A percentile compares a stretch with the other conserved stretches of the same genome.
These are phyloP conservation scores for Campaea margaritaria DNA, from an alignment of 2,888 invertebrate genomes.

Conservation along the genomic window DNA sequence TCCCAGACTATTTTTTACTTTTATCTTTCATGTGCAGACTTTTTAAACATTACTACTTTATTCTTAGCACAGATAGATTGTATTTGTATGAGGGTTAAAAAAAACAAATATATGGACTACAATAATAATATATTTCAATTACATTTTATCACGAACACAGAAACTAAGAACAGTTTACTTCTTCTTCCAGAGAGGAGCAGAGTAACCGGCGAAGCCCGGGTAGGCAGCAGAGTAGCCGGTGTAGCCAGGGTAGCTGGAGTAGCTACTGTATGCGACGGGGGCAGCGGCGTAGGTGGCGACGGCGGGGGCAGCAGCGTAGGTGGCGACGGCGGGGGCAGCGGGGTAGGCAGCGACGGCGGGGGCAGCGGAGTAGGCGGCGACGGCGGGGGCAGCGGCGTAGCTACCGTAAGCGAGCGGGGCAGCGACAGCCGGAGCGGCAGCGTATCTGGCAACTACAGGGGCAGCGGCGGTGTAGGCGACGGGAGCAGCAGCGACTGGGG, in stretches of 20 bases:
- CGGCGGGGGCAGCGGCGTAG: no score
- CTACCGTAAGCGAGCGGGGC: no score
- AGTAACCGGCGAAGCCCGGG: slow-evolving; percentile 20
- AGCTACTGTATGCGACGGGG: slow-evolving; percentile 14
- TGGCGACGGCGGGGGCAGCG: slow-evolving; percentile 19
- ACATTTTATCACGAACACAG: slow-evolving; percentile 4
- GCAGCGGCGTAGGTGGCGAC: slow-evolving; percentile 14
- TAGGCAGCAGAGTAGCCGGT: slow-evolving; percentile 18
- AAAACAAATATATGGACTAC: slow-evolving; percentile 5
- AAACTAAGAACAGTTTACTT: slow-evolving; percentile 15
- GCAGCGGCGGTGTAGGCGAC: slow-evolving; percentile 13
- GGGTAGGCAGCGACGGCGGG: slow-evolving; percentile 12
- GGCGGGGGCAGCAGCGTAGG: no score
- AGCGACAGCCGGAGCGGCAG: slow-evolving; percentile 21
- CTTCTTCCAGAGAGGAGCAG: slow-evolving; percentile 30
- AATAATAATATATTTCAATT: slow-evolving; percentile 22
- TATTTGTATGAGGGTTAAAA: no score
- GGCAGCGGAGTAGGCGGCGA: no score
- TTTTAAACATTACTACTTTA: no score
- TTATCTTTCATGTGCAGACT: no score
- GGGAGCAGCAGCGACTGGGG: slow-evolving; percentile 16
- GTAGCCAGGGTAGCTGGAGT: slow-evolving; percentile 27
- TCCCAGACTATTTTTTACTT: no score
- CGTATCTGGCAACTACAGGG: slow-evolving; percentile 18
- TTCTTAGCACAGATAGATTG: no score